These are phyloP conservation scores for Druceiella hillmani DNA, from an alignment of 2,888 invertebrate genomes.

Conservation along the genomic window DNA sequence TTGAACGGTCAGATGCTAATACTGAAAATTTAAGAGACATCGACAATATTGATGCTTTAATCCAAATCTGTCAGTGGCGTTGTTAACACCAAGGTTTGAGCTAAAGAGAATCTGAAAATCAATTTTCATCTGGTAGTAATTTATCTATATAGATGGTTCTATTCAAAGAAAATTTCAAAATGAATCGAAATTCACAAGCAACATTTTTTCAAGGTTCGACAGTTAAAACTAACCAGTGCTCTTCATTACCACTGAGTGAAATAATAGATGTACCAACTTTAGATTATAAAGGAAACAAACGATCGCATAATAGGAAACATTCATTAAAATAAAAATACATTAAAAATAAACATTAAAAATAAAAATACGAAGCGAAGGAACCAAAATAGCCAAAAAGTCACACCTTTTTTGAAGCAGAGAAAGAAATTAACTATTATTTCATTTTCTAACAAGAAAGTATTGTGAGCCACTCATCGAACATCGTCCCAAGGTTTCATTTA, in stretches of 20 bases:
- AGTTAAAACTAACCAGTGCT: no score
- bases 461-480: conserved; percentile 7
- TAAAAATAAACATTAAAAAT: conserved; percentile 8
- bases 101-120: conserved; percentile 9
- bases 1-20: no score
- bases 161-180: no score
- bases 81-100: conserved; percentile 7
- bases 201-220: no score
- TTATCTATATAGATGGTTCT: no score
- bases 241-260: no score
- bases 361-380: no score
- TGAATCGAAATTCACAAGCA: no score
- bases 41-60: conserved; percentile 6
- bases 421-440: conserved; percentile 13
- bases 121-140: conserved; percentile 7
- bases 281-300: conserved; percentile 13
- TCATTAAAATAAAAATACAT: background rate
- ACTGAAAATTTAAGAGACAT: no score
- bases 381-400: no score
- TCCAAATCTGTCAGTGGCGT: conserved; percentile 9
- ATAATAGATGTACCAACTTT: no score
- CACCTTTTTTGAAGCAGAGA: no score
- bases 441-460: conserved; percentile 15
- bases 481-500: conserved; percentile 13
- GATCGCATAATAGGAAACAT: conserved; percentile 11